phyloP scores from a whole-genome alignment of 2,888 invertebrate species.

The Neria commutata region DNA sequence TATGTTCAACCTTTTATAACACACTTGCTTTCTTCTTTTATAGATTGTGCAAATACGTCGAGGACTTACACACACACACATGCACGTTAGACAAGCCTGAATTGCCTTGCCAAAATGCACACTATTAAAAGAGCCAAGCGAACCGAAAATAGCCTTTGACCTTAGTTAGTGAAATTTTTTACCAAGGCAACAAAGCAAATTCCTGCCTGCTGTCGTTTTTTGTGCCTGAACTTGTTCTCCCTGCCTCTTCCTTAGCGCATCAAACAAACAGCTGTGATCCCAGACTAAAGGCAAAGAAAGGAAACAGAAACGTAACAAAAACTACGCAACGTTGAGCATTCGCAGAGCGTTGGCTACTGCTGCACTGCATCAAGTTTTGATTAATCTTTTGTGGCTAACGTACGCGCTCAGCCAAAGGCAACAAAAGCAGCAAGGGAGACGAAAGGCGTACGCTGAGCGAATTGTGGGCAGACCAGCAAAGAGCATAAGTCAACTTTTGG shows the following conservation, averaged over 20 bases:
- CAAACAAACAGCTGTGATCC: too few relatives aligned
- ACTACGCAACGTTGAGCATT: background rate
- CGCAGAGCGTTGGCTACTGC: too few relatives aligned
- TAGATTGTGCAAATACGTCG: too few relatives aligned
- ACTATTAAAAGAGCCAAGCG: background rate
- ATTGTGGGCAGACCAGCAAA: too few relatives aligned
- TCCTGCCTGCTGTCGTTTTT: too few relatives aligned
- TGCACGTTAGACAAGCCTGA: background rate
- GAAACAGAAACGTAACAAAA: too few relatives aligned
- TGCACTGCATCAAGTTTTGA: conserved; percentile 3
- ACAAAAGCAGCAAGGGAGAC: background rate
- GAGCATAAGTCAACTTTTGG: background rate
- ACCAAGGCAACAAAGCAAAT: too few relatives aligned
- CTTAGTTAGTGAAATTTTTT: background rate
- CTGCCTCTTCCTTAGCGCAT: too few relatives aligned
- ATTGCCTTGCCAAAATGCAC: background rate
- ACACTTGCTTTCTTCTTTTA: background rate
- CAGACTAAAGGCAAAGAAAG: too few relatives aligned
- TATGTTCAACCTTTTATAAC: too few relatives aligned
- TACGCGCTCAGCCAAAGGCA: background rate
- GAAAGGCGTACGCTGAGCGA: too few relatives aligned
- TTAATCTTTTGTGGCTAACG: conserved; percentile 1
- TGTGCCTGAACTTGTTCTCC: too few relatives aligned
- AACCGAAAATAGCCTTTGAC: background rate
- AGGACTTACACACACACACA: conserved; percentile 12